These are phyloP conservation scores for Clusia tigrina DNA, from an alignment of 2,888 invertebrate species.

Conservation along the genomic window DNA sequence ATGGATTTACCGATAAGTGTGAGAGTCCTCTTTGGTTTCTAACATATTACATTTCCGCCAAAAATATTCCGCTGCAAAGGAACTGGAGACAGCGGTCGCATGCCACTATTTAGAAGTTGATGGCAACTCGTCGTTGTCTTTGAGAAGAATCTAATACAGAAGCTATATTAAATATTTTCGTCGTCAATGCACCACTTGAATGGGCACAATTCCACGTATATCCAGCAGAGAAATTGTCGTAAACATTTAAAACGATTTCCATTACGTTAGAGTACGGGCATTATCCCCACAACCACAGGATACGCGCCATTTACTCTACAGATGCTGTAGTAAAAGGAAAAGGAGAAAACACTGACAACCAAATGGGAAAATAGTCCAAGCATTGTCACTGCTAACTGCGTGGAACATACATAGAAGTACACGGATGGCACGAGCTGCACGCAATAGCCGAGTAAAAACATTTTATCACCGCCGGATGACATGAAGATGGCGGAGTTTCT, in stretches of 20 bases:
- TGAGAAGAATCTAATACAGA: too few species aligned
- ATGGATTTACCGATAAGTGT: too few species aligned
- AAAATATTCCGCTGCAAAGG: too few species aligned
- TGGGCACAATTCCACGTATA: neutral
- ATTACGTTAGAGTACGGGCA: neutral
- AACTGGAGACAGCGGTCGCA: too few species aligned
- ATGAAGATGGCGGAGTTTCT: constrained; percentile 40
- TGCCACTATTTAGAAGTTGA: too few species aligned
- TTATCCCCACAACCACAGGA: neutral
- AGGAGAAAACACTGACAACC: neutral
- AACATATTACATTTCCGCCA: too few species aligned
- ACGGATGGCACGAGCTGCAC: neutral
- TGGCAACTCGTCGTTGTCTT: too few species aligned
- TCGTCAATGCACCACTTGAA: neutral
- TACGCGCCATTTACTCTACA: neutral
- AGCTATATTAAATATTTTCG: neutral
- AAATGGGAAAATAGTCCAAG: neutral
- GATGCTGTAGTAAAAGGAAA: neutral
- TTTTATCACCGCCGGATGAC: constrained; percentile 47
- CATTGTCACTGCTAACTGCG: neutral
- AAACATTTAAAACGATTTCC: neutral
- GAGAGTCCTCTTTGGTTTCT: too few species aligned
- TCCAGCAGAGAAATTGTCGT: neutral
- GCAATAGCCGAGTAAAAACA: constrained; percentile 18
- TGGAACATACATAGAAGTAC: neutral